These are phyloP conservation scores for Zonitis immaculata DNA, from an alignment of 2,888 invertebrate species.

Conservation along the genomic window DNA sequence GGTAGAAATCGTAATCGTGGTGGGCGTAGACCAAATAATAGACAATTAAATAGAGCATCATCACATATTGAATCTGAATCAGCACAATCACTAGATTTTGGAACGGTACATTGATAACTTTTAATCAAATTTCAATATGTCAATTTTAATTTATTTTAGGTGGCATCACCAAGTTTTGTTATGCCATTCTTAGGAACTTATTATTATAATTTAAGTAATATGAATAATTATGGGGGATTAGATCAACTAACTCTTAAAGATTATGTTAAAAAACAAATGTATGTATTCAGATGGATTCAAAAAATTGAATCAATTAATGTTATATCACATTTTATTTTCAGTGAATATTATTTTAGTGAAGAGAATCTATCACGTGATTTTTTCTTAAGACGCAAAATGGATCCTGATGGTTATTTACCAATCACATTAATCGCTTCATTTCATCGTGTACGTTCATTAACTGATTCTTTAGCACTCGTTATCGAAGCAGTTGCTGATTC, in stretches of 20 bases:
- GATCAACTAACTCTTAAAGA: conserved; percentile 66
- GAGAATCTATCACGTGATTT: conserved; percentile 95
- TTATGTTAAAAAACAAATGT: conserved; percentile 87
- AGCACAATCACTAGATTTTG: conserved; percentile 39
- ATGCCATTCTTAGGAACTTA: conserved; percentile 59
- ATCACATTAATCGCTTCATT: conserved; percentile 93
- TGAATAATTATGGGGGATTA: conserved; percentile 38
- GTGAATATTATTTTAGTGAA: conserved; percentile 98
- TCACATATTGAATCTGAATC: neutral
- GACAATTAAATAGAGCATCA: conserved; percentile 43
- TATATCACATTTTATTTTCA: conserved; percentile 49
- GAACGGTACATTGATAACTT: conserved; percentile 39
- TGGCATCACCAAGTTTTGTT: conserved; percentile 23
- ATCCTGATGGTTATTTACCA: conserved; percentile 86
- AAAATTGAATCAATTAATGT: neutral
- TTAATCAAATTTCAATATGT: neutral
- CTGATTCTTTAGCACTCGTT: conserved; percentile 77
- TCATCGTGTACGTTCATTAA: conserved; percentile 85
- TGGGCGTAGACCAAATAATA: conserved; percentile 47
- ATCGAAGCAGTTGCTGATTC: conserved; percentile 82
- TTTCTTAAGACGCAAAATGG: conserved; percentile 96
- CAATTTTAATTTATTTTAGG: neutral
- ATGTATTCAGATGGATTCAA: conserved; percentile 47
- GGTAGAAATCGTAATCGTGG: conserved; percentile 53
- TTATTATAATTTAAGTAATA: conserved; percentile 53